Conservation (phyloP, 2,888 invertebrate genomes). For the Petrolisthes manimaculis region DNA sequence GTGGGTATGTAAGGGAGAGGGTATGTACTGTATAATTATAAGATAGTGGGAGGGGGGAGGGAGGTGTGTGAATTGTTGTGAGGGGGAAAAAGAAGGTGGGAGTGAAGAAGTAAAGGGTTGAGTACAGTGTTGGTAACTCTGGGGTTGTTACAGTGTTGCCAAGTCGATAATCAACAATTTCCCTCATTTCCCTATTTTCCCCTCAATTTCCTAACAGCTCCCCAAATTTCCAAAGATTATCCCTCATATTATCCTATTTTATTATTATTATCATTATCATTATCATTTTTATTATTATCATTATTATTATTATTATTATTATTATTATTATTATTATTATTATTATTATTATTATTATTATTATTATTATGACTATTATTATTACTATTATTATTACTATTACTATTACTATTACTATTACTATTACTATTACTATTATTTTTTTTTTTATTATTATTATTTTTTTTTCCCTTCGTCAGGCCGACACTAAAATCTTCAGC, state of each 20-base stretch:
- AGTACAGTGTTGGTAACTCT: too few species aligned
- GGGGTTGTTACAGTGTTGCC: too few species aligned
- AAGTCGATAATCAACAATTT: background rate
- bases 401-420: background rate
- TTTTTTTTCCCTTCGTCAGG: slow-evolving; percentile 25
- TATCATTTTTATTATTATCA: too few species aligned
- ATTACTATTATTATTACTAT: background rate
- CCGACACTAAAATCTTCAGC: slow-evolving; percentile 47
- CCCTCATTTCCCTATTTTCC: background rate
- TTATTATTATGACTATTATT: too few species aligned
- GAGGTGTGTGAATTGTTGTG: background rate
- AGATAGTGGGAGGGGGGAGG: background rate
- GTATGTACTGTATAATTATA: background rate
- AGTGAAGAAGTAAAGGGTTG: too few species aligned
- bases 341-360: background rate
- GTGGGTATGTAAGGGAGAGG: background rate
- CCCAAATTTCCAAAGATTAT: too few species aligned
- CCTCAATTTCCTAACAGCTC: background rate
- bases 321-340: background rate
- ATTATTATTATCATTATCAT: too few species aligned
- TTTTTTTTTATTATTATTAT: too few species aligned
- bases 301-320: background rate
- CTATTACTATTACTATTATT: background rate
- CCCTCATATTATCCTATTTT: too few species aligned
- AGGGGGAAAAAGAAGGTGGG: background rate